A percentile compares a stretch with the other conserved stretches of the same genome.
Conservation (phyloP, 2,888 invertebrate species). For the Drosophila borealis region DNA sequence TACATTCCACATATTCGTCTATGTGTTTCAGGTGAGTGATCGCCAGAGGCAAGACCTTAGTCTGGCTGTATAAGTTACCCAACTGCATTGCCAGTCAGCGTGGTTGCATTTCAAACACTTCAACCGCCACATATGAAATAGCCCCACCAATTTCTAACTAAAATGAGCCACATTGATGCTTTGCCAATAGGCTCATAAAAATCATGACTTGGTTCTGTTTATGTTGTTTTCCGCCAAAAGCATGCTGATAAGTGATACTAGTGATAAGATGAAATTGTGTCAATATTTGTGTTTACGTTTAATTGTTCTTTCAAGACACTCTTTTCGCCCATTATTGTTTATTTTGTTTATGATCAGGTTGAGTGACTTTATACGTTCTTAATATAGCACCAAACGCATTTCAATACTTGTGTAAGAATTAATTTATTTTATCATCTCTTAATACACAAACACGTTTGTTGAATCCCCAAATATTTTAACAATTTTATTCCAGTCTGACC, state of each 20-base stretch:
- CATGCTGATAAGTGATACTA: not conserved
- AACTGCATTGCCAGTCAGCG: slow-evolving; percentile 5
- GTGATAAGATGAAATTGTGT: slow-evolving; percentile 16
- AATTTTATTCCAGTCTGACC: slow-evolving; percentile 50
- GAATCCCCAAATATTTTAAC: slow-evolving; percentile 8
- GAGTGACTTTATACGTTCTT: slow-evolving; percentile 16
- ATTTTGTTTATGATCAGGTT: slow-evolving; percentile 2
- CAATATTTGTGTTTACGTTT: slow-evolving; percentile 3
- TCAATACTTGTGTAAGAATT: not conserved
- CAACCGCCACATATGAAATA: slow-evolving; percentile 8
- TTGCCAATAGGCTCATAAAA: not conserved
- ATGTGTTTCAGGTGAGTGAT: slow-evolving; percentile 86
- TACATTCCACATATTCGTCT: slow-evolving; percentile 88
- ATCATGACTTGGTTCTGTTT: not conserved
- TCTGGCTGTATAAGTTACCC: slow-evolving; percentile 26
- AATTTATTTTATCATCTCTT: slow-evolving; percentile 12
- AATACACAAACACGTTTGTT: slow-evolving; percentile 47
- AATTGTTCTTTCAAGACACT: slow-evolving; percentile 11
- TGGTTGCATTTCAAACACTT: slow-evolving; percentile 21
- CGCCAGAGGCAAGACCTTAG: slow-evolving; percentile 39
- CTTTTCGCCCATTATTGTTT: slow-evolving; percentile 1
- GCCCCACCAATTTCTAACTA: not conserved
- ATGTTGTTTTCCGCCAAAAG: not conserved
- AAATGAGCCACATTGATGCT: not conserved
- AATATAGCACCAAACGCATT: slow-evolving; percentile 10